phyloP scores from a whole-genome alignment of 2,888 invertebrate species.

The Pachydiplax longipennis region DNA sequence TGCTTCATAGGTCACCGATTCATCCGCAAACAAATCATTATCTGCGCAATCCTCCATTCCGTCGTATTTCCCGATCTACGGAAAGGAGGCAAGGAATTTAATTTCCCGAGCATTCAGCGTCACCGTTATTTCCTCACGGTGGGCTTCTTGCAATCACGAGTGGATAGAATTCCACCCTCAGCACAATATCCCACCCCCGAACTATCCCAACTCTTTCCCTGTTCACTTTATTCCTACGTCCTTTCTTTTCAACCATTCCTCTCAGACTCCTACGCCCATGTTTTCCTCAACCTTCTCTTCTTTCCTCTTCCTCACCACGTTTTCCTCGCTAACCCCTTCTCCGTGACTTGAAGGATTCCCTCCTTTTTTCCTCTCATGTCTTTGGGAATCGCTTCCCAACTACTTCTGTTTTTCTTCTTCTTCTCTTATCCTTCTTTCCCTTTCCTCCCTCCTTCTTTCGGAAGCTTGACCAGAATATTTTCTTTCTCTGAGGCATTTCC shows the following conservation, averaged over 20 bases:
- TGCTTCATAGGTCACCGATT: background rate
- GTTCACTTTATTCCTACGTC: background rate
- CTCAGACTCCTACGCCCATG: background rate
- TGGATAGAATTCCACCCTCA: background rate
- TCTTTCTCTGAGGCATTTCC: background rate
- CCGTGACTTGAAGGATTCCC: background rate
- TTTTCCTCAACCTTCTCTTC: background rate
- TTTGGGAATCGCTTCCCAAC: background rate
- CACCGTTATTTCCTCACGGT: background rate
- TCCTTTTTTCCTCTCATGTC: background rate
- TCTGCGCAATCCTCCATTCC: background rate
- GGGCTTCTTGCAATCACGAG: background rate
- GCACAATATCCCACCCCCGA: background rate
- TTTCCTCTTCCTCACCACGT: background rate
- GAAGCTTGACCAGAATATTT: background rate
- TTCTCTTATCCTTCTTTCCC: background rate
- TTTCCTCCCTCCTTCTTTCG: background rate
- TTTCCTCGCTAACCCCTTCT: background rate
- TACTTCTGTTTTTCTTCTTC: background rate
- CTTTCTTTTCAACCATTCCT: background rate
- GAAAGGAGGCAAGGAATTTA: background rate
- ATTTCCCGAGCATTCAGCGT: background rate
- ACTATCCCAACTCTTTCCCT: background rate
- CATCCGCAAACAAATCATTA: background rate
- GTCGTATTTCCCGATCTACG: background rate